A percentile compares a stretch with the other conserved stretches of the same genome.
These are phyloP conservation scores for Agonopterix heracliana DNA, from an alignment of 2,888 invertebrate species.

Conservation along the genomic window DNA sequence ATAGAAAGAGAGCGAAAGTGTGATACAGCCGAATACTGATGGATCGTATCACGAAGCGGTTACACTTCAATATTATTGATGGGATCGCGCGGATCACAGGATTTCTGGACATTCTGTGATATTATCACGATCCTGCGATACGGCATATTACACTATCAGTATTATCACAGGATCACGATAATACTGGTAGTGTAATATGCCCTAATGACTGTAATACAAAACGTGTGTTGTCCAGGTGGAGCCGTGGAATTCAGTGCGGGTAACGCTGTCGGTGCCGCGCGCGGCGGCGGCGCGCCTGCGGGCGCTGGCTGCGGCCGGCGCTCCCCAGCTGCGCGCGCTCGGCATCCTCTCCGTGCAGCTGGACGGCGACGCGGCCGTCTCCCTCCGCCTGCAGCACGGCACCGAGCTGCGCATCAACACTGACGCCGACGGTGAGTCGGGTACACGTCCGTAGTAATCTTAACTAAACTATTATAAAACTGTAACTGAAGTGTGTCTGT, in stretches of 20 bases:
- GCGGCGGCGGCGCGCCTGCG: slow-evolving; percentile 95
- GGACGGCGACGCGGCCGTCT: slow-evolving; percentile 89
- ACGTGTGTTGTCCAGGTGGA: slow-evolving; percentile 77
- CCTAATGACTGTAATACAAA: neutral
- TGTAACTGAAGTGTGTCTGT: too few species aligned
- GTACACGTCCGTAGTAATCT: too few species aligned
- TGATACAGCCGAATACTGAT: too few species aligned
- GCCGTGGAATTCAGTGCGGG: slow-evolving; percentile 99
- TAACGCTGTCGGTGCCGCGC: slow-evolving; percentile 97
- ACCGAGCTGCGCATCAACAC: slow-evolving; percentile 61
- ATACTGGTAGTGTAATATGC: neutral
- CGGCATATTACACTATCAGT: too few species aligned
- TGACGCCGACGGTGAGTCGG: slow-evolving; percentile 40
- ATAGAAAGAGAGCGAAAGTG: too few species aligned
- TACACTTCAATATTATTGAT: too few species aligned
- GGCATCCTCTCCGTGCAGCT: slow-evolving; percentile 97
- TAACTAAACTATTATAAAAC: neutral
- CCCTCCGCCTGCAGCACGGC: slow-evolving; percentile 78
- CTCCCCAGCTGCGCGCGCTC: slow-evolving; percentile 90
- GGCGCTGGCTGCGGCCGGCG: slow-evolving; percentile 94
- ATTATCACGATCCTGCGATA: too few species aligned
- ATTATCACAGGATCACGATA: too few species aligned
- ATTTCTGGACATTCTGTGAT: too few species aligned
- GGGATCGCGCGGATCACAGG: too few species aligned
- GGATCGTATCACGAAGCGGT: too few species aligned